These are phyloP conservation scores for Cylindroiulus punctatus DNA, from an alignment of 2,888 invertebrate species.

Conservation along the genomic window DNA sequence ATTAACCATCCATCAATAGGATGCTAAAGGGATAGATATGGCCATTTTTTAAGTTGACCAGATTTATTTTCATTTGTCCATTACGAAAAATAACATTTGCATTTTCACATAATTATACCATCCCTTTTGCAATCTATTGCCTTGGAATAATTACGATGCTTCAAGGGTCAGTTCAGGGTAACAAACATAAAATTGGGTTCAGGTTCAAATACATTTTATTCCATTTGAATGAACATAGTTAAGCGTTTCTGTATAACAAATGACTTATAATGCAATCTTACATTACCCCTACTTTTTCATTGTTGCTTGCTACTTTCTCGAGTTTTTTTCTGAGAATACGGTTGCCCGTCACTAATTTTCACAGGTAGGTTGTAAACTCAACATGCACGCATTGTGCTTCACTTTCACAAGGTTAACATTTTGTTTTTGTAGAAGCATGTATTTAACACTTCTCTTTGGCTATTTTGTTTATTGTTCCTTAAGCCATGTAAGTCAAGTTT, in stretches of 20 bases:
- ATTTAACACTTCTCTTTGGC: background rate
- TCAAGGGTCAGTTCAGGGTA: background rate
- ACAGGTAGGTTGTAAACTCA: constrained; percentile 20
- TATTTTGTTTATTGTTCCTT: background rate
- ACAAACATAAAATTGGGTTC: background rate
- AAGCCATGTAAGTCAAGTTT: background rate
- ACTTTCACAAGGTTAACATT: background rate
- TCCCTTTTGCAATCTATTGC: background rate
- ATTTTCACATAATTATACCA: no score
- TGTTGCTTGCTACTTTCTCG: constrained; percentile 48
- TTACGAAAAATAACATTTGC: no score
- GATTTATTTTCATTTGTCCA: no score
- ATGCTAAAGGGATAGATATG: no score
- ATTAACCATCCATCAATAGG: no score
- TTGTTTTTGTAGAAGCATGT: background rate
- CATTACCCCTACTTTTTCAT: constrained; percentile 42
- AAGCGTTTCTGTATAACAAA: background rate
- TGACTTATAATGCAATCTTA: constrained; percentile 23
- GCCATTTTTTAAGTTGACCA: no score
- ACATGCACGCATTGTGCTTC: background rate
- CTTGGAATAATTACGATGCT: background rate
- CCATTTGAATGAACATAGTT: background rate
- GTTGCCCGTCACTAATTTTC: constrained; percentile 49
- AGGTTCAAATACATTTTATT: no score
- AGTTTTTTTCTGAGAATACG: constrained; percentile 52